phyloP scores from a whole-genome alignment of 2,113 vertebrate species.

The Charadrius vociferus region DNA sequence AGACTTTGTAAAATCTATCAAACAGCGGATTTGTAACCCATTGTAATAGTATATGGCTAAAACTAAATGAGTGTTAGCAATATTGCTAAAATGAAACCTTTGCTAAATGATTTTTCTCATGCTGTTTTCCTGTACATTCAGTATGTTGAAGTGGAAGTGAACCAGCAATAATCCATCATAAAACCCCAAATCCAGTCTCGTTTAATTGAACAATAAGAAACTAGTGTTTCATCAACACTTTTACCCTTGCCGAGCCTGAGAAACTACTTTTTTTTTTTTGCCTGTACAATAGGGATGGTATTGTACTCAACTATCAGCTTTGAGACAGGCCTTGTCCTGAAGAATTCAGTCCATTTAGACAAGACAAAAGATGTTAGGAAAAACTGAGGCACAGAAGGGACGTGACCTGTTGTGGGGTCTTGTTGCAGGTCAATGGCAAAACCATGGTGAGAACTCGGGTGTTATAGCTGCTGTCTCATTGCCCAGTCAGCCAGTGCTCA shows the following conservation, averaged over 20 bases:
- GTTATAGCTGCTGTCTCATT: neutral
- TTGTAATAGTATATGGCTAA: neutral
- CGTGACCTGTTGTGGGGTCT: neutral
- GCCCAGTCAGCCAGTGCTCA: fast-evolving
- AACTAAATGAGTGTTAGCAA: neutral
- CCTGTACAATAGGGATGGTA: neutral
- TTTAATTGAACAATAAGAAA: neutral
- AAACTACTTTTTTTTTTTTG: neutral
- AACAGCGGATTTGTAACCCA: neutral
- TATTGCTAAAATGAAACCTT: neutral
- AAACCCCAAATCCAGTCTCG: neutral
- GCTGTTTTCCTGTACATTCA: neutral
- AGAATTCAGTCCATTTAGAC: neutral
- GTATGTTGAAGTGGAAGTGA: neutral
- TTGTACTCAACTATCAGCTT: neutral
- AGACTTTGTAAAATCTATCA: neutral
- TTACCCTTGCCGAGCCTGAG: neutral
- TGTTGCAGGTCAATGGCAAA: neutral
- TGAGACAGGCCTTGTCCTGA: neutral
- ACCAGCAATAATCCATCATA: neutral
- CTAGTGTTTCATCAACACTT: neutral
- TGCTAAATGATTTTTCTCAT: neutral
- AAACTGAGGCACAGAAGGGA: neutral
- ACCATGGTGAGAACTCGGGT: neutral
- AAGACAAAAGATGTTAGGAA: neutral